Evolutionary conservation across 2,797 vertebrate genomes (phyloP).

Genomic region (Hephaestus fuliginosus): DNA sequence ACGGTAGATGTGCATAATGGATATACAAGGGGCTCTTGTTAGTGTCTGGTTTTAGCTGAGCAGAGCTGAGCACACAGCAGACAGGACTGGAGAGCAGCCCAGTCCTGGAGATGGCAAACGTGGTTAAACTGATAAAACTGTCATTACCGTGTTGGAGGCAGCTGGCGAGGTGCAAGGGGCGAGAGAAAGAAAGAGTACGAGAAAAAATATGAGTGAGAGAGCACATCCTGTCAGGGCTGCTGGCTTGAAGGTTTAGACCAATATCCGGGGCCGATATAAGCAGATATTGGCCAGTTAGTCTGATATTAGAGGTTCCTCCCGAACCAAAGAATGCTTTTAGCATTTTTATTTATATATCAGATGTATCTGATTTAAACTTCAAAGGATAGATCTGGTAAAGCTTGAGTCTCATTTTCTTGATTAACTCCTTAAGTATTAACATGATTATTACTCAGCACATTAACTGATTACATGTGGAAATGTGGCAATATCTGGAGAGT

Average conservation of each 20-base stretch:
- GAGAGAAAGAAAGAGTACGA: constrained; percentile 35
- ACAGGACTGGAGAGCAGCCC: constrained; percentile 73
- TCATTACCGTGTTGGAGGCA: constrained; percentile 76
- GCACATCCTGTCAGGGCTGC: constrained; percentile 61
- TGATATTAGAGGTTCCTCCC: not conserved
- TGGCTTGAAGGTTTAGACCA: constrained; percentile 42
- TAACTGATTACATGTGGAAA: not conserved
- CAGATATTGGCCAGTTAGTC: constrained; percentile 7
- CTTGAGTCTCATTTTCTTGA: not conserved
- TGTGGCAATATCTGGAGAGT: not conserved
- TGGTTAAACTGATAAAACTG: constrained; percentile 84
- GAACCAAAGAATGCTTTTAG: not conserved
- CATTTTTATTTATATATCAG: constrained; percentile 2
- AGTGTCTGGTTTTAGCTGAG: constrained; percentile 66
- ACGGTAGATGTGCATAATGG: constrained; percentile 58
- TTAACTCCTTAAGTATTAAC: not conserved
- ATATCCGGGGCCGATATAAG: constrained; percentile 35
- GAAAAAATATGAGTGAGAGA: constrained; percentile 52
- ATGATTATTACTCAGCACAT: not conserved
- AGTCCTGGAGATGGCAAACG: constrained; percentile 75
- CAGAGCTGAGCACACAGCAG: constrained; percentile 62
- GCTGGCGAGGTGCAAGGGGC: constrained; percentile 59
- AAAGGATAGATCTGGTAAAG: not conserved
- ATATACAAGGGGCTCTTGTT: constrained; percentile 70
- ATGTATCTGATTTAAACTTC: not conserved